Evolutionary conservation across 1,140 invertebrate species (phyloP), one percentile per base, ranked within the genome.

Genomic region (Aphaenogaster floridana): DNA sequence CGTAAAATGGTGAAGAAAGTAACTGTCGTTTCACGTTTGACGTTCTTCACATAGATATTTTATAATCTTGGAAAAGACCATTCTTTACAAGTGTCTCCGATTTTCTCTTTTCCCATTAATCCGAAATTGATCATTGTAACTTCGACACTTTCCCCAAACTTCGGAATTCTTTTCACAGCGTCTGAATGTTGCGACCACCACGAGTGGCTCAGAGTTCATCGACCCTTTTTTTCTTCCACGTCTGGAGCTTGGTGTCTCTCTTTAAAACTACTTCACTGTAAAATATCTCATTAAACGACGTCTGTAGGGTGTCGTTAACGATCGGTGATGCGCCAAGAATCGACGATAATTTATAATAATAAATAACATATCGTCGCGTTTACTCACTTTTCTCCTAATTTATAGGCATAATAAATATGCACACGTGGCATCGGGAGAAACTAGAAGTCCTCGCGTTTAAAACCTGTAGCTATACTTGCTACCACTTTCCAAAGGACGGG

Each of bases 381-480:
- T 69, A 28, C 13, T 48, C 66, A 69, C 66, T 48, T 69, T 69
- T 69, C 42, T 48, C 11, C 42, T 69, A 69, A 69, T 69, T 69
- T 69, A 69, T 69, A 50, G 66, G 6, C 66, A 6, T 69, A 69
- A 69, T 69, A 69, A 69, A 69, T 69, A 69, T 50, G 42, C 66
- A 50, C 42, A 69, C 66, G 13, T 69, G 66, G 66, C 66, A 48
- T 34, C 66, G 42, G 11, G 21, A 69, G 66, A 69, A 48, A 69
- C 66, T 69, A 69, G 66, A 50, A 69, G 66, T 69, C 42, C 66
- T 48, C 66, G 66, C 66, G 42, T 50, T 28, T 69, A 69, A 69
- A 68, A 69, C 66, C 42, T 50, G 66, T 69, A 69, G 42, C 13
- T 50, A 66, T 69, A 28, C 42, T 50, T 28, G 42, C 66, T 15